Base-by-base conservation (phyloP, 1,140 invertebrate genomes). In the Drosophila burlai region DNA sequence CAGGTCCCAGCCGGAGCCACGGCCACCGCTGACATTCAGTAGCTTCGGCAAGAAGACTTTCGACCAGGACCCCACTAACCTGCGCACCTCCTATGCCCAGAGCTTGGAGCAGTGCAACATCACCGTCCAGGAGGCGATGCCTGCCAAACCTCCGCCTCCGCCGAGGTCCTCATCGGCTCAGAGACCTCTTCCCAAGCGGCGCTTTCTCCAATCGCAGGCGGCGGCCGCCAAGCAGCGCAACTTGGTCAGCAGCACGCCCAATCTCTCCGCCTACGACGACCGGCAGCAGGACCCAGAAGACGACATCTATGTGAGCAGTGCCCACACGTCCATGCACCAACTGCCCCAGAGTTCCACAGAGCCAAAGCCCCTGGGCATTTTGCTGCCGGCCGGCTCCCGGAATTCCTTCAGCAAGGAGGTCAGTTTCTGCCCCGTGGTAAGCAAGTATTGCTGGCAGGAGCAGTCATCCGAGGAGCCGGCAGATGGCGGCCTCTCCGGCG, bases 361-460 rank as follows among this genome's bases (percentile, higher is more conserved):
- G 42, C 93, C 83, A 34, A 94, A 93, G 76, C 94, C 91, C 66
- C 93, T 92, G 76, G 94, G 94, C 54, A 94, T 94, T 93, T 76
- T 94, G 81, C 62, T 94, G 93, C 52, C 94, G 81, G 55, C 94
- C 15, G 94, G 94, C 2, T 94, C 94, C 15, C 81, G 91, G 0
- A 93, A 93, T 31, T 93, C 93, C 0, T 91, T 93, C n/a, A 81
- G 90, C 54, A 93, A 94, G 85, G 94, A 94, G 38, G 95, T 95
- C 2, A 95, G 95, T 66, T 96, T 96, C 79, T 96, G 95, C 81
- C 96, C 96, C 1, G 94, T 96, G 38, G 96, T 96, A 3, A 95
- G 95, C 18, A 95, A 96, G 91, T 95, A 96, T 38, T 96, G 95
- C 81, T 96, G 96, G 95, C 93, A 94, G 58, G 95, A 96, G 68